These are phyloP conservation scores for Apotomis turbidana DNA, from an alignment of 2,888 invertebrate species.

Conservation along the genomic window DNA sequence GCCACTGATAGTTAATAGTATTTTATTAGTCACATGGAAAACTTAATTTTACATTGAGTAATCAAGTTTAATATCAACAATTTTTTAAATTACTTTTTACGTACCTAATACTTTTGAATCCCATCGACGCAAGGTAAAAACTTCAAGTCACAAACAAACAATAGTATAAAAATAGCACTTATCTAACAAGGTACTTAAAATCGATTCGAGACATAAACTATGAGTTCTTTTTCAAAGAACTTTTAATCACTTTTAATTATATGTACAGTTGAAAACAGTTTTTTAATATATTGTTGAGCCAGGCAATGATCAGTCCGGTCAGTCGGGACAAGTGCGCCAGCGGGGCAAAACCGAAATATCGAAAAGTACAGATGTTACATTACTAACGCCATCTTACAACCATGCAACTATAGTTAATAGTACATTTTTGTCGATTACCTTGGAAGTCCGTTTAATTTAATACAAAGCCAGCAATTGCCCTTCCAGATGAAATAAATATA, in stretches of 20 bases:
- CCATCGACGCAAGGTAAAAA: background rate
- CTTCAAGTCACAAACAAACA: background rate
- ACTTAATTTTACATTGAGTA: background rate
- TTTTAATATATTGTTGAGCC: background rate
- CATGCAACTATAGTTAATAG: no score
- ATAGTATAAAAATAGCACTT: background rate
- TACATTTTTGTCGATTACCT: no score
- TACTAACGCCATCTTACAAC: no score
- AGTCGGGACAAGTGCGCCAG: no score
- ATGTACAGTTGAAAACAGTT: conserved; percentile 6
- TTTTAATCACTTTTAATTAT: background rate
- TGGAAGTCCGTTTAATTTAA: no score
- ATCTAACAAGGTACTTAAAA: conserved; percentile 7
- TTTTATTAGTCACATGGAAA: background rate
- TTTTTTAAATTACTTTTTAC: background rate
- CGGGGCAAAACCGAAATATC: no score
- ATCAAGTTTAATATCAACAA: no score
- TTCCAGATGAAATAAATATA: no score
- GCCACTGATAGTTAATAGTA: no score
- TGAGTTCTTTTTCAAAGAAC: conserved; percentile 16
- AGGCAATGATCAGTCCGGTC: background rate
- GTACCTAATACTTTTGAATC: background rate
- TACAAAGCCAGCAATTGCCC: no score
- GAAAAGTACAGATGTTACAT: no score
- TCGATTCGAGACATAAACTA: conserved; percentile 7